Percentiles rank a stretch among this genome's conserved stretches.
These are phyloP conservation scores for Phymastichus coffea DNA, from an alignment of 1,140 invertebrate species.

Conservation along the genomic window DNA sequence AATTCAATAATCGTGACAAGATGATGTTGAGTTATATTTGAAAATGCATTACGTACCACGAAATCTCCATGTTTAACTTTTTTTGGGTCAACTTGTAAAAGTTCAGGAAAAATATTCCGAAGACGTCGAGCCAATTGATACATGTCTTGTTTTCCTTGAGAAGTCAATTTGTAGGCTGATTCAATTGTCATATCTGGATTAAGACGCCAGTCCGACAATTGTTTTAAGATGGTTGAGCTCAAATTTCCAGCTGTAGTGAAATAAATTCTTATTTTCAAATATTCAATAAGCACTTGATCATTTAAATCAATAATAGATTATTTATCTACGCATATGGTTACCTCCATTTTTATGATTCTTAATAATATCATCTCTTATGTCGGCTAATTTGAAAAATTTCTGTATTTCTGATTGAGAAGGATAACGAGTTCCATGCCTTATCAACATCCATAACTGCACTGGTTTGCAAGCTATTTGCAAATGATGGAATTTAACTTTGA, in stretches of 20 bases:
- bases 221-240: conserved; percentile 47
- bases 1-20: too few relatives aligned
- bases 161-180: conserved; percentile 38
- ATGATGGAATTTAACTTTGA: too few relatives aligned
- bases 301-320: conserved; percentile 18
- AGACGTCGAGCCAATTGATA: conserved; percentile 44
- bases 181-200: conserved; percentile 30
- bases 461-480: conserved; percentile 38
- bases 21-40: too few relatives aligned
- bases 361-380: conserved; percentile 38
- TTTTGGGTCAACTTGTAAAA: conserved; percentile 33
- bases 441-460: conserved; percentile 44
- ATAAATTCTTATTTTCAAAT: too few relatives aligned
- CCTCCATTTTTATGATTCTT: conserved; percentile 32
- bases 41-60: too few relatives aligned
- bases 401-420: conserved; percentile 32
- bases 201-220: conserved; percentile 45
- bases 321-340: background rate
- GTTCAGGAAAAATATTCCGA: conserved; percentile 44
- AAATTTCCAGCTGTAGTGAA: too few relatives aligned
- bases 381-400: conserved; percentile 34
- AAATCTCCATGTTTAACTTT: background rate
- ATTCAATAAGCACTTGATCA: too few relatives aligned
- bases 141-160: conserved; percentile 47
- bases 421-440: conserved; percentile 47